Conservation (phyloP, 2,888 invertebrate species). For the Mellilla xanthometata region DNA sequence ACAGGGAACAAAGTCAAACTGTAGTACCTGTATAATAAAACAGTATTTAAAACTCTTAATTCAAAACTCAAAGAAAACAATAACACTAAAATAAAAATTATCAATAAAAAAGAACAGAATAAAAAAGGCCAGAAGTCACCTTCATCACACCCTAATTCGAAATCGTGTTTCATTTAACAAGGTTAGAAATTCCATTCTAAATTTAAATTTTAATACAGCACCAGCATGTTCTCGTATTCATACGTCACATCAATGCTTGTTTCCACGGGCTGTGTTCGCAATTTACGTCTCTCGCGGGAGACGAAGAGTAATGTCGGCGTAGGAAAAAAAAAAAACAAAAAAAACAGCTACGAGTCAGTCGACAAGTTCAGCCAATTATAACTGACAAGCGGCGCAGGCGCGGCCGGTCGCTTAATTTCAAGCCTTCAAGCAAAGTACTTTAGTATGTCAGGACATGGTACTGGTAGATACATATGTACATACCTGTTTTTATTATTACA, state of each 20-base stretch:
- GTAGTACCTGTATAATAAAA: too few relatives aligned
- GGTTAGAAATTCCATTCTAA: constrained; percentile 50
- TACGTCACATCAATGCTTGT: constrained; percentile 76
- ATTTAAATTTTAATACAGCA: constrained; percentile 75
- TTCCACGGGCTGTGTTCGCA: constrained; percentile 66
- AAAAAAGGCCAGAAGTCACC: constrained; percentile 1
- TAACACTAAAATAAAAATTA: neutral
- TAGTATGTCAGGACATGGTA: constrained; percentile 37
- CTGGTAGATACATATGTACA: too few relatives aligned
- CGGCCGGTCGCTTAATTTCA: constrained; percentile 67
- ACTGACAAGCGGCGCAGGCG: constrained; percentile 76
- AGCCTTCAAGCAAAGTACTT: constrained; percentile 48
- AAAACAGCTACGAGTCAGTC: constrained; percentile 66
- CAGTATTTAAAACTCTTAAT: too few relatives aligned
- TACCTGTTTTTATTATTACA: constrained; percentile 26
- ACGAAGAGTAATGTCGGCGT: constrained; percentile 78
- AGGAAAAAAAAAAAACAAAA: constrained; percentile 67
- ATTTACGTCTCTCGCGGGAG: constrained; percentile 79
- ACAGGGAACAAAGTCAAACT: too few relatives aligned
- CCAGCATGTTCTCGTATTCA: constrained; percentile 67
- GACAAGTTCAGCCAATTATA: constrained; percentile 83
- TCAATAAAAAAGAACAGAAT: neutral
- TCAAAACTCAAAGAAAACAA: too few relatives aligned
- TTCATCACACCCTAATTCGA: constrained; percentile 15
- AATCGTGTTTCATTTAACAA: constrained; percentile 30